Evolutionary conservation across 2,113 vertebrate genomes (phyloP).

Genomic region (Cyprinodon brontotheroides): DNA sequence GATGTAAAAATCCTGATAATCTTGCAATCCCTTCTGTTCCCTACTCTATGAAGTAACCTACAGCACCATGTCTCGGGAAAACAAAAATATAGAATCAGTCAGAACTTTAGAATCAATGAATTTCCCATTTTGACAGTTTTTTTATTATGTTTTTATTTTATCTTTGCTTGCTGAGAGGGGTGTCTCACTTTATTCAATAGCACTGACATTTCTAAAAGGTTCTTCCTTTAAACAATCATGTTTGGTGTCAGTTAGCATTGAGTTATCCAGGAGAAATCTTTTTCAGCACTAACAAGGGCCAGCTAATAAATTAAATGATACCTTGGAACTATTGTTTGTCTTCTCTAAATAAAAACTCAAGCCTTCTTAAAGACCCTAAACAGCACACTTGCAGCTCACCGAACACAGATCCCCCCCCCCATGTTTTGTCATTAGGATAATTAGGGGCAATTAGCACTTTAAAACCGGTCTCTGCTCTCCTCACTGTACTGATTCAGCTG

Average conservation of each 20-base stretch:
- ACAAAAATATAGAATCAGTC: background rate
- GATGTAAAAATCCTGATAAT: background rate
- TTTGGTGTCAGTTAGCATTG: background rate
- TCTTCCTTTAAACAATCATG: background rate
- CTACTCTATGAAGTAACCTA: background rate
- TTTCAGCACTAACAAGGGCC: background rate
- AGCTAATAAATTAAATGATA: background rate
- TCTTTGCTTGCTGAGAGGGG: slow-evolving; percentile 7
- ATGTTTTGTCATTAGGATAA: slow-evolving; percentile 64
- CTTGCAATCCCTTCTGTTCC: background rate
- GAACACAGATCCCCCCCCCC: slow-evolving; percentile 28
- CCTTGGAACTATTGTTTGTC: background rate
- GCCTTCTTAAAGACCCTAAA: slow-evolving; percentile 11
- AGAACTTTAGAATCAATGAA: background rate
- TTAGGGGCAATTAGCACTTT: slow-evolving; percentile 61
- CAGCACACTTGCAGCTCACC: slow-evolving; percentile 4
- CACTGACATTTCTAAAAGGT: slow-evolving; percentile 20
- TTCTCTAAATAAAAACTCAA: background rate
- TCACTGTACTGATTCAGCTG: slow-evolving; percentile 43
- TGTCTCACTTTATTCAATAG: slow-evolving; percentile 40
- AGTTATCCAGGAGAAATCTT: background rate
- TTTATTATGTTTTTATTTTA: too few species aligned
- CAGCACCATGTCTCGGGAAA: too few species aligned
- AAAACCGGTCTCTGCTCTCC: slow-evolving; percentile 40
- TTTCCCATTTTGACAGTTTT: too few species aligned